Percentiles rank a stretch among this genome's conserved stretches.
Conservation (phyloP, 1,140 invertebrate genomes). For the Latrodectus geometricus region DNA sequence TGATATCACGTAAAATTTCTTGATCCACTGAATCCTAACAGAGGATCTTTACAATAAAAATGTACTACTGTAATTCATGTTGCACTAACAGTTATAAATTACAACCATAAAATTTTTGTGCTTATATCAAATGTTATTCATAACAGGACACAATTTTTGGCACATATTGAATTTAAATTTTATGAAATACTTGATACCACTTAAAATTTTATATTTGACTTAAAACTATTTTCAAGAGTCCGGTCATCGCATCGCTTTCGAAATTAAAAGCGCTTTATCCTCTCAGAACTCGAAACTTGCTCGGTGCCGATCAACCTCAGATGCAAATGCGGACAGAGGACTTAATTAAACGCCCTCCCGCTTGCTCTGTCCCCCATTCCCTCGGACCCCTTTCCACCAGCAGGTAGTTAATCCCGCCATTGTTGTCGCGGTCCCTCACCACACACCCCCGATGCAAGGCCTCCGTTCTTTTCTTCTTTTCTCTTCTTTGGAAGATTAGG, state of each 20-base stretch:
- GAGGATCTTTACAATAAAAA: too few relatives aligned
- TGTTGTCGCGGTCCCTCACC: not conserved
- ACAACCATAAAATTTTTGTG: too few relatives aligned
- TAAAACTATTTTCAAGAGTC: not conserved
- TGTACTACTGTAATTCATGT: too few relatives aligned
- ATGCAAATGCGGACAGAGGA: constrained; percentile 51
- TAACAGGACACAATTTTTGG: too few relatives aligned
- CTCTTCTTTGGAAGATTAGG: constrained; percentile 58
- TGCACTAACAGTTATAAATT: too few relatives aligned
- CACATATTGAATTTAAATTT: too few relatives aligned
- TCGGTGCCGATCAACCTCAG: constrained; percentile 45
- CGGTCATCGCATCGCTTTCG: not conserved
- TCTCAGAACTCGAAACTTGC: not conserved
- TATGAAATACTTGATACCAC: too few relatives aligned
- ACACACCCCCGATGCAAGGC: not conserved
- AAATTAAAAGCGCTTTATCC: not conserved
- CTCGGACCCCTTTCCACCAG: constrained; percentile 5
- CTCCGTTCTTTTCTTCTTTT: constrained; percentile 17
- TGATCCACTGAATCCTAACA: too few relatives aligned
- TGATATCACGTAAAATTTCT: too few relatives aligned
- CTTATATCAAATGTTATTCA: too few relatives aligned
- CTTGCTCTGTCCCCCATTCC: not conserved
- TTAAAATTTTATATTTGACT: too few relatives aligned
- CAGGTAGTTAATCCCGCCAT: constrained; percentile 55
- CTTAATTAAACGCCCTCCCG: constrained; percentile 46